Evolutionary conservation across 2,113 vertebrate species (phyloP).

Genomic region (Gracilinanus agilis): DNA sequence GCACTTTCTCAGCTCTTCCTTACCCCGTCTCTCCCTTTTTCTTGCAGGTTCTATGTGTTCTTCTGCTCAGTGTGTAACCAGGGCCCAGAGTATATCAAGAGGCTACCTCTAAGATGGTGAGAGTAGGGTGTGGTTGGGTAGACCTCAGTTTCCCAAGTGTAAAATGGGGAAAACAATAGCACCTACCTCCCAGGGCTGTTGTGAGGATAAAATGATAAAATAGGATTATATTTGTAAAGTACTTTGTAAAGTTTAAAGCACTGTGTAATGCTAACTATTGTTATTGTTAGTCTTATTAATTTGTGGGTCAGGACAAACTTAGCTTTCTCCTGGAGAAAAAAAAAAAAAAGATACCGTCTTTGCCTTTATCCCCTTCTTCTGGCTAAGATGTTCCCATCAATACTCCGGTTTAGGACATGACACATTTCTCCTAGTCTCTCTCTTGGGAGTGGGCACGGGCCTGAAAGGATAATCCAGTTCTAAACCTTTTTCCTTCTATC

Average conservation of each 20-base stretch:
- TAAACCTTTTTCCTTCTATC: background rate
- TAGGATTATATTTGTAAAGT: background rate
- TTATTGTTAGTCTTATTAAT: background rate
- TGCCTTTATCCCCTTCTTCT: background rate
- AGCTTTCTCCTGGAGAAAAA: background rate
- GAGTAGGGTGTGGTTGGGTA: background rate
- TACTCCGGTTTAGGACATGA: background rate
- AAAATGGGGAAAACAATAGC: background rate
- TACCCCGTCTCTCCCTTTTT: background rate
- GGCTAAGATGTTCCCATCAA: background rate
- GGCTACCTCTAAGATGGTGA: slow-evolving; percentile 94
- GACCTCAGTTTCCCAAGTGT: background rate
- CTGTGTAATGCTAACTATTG: background rate
- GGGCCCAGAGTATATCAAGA: slow-evolving; percentile 93
- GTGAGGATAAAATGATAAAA: background rate
- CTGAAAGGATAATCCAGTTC: background rate
- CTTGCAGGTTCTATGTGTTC: slow-evolving; percentile 94
- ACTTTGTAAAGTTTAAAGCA: background rate
- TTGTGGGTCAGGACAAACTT: no score
- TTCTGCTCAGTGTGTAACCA: slow-evolving; percentile 95
- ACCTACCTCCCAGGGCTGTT: background rate
- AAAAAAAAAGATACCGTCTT: background rate
- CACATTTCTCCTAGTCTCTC: background rate
- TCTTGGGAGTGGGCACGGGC: background rate
- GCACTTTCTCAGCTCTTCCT: background rate